Evolutionary conservation across 2,797 vertebrate species (phyloP).

Genomic region (Hydrophis major): DNA sequence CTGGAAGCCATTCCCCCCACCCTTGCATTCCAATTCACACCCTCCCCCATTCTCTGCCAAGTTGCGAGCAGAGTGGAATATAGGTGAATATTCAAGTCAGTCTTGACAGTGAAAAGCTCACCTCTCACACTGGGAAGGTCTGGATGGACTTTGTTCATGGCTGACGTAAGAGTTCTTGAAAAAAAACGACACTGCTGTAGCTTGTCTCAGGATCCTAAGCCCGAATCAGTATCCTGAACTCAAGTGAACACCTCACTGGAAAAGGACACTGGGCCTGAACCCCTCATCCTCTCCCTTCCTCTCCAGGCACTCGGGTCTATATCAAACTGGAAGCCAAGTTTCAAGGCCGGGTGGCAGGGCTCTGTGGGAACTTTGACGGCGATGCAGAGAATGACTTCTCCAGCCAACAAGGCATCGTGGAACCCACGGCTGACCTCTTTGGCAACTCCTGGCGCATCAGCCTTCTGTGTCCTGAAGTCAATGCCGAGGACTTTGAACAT

Average conservation of each 20-base stretch:
- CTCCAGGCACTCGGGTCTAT: constrained; percentile 84
- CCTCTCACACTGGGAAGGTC: not conserved
- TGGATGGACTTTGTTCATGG: not conserved
- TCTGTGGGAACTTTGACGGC: constrained; percentile 91
- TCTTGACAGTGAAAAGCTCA: not conserved
- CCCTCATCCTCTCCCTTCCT: not conserved
- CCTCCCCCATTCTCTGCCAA: too few relatives aligned
- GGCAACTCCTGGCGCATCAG: constrained; percentile 92
- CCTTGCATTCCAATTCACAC: too few relatives aligned
- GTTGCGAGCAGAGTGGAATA: too few relatives aligned
- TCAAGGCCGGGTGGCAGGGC: constrained; percentile 76
- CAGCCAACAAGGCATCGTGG: constrained; percentile 83
- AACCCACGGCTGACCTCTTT: constrained; percentile 83
- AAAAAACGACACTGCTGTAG: not conserved
- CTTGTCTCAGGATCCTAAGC: not conserved
- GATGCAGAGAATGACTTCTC: constrained; percentile 86
- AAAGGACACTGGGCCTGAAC: not conserved
- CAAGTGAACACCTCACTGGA: not conserved
- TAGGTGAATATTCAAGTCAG: too few relatives aligned
- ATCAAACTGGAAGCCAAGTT: constrained; percentile 77
- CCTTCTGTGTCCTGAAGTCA: constrained; percentile 84
- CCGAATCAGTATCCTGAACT: not conserved
- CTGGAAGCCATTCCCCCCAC: too few relatives aligned
- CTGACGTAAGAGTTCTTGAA: not conserved
- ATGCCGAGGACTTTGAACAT: constrained; percentile 73